Base-by-base conservation (phyloP, 35 echinoderm and acorn worm species). In the Diadema setosum region DNA sequence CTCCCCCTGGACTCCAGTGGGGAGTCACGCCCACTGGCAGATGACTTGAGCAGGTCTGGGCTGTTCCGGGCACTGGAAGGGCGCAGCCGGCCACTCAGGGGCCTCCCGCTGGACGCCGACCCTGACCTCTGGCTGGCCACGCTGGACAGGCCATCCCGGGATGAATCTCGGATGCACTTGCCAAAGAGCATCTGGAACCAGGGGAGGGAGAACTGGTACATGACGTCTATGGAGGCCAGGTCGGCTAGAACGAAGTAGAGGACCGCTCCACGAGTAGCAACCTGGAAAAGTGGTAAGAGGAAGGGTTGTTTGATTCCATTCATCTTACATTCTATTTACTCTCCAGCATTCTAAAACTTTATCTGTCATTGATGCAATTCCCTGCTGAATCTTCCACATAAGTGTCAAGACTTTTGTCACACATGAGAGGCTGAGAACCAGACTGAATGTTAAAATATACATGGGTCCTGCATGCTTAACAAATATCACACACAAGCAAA, bases 131-230 rank as follows among this genome's bases (percentile, higher is more conserved):
- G 39, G 30, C 39, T 84, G 70, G 23, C 26, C 2, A 39, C 57
- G 25, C 46, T 58, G 16, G 43, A 40, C 5, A 40, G 15, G 21
- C 56, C 55, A 18, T 81, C 76, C 17, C 69, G 23, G 23, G 86
- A 85, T 12, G 89, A 63, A 6, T 91, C 46, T 24, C 87, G 50
- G 34, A 98, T 98, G 82, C 92, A 98, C 8, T 85, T 87, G 46
- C 88, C 46, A 52, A 98, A 98, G 82, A 98, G 91, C 3, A 88
- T 89, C 86, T 94, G 92, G 61, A 98, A 98, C 80, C 96, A 94
- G 24, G 81, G 82, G 31, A 98, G 61, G 5, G 96, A 98, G 92
- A 98, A 98, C 88, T 98, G 96, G 74, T 98, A 98, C 96, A 98
- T 98, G 43, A 98, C 96, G 58, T 98, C 96, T 35, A 98, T 98